Base-by-base conservation (phyloP, 2,797 vertebrate species). In the Notoglanidium macrostoma region DNA sequence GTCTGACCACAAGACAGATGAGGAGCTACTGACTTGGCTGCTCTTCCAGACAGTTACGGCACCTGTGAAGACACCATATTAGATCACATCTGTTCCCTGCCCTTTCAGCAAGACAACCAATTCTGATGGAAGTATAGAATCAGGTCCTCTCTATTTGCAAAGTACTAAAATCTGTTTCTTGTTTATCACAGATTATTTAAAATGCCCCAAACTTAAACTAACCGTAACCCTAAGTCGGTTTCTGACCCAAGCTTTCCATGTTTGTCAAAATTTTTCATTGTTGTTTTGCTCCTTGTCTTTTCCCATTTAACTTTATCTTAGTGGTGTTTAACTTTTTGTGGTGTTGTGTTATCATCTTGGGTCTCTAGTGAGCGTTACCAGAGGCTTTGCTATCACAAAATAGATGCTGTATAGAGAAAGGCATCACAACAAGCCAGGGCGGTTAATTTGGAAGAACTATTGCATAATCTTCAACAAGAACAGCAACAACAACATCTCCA, bases 81-180 rank as follows among this genome's bases (percentile, higher is more conserved):
- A 89, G 89, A 87, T 67, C 57, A 84, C 86, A 89, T 92, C 93
- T 23, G 90, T 51, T 63, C 19, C 15, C 8, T 87, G 59, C 88
- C 65, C 83, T 91, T 85, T 57, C 32, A 70, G 74, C 73, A 49
- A 94, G 94, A 95, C 94, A 94, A 92, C 89, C 88, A 92, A 91
- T 91, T 83, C 92, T 93, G 91, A 91, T 88, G 85, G 91, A 94
- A 92, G 93, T 92, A 90, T 89, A 83, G 35, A 83, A 85, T 95
- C 94, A 93, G 91, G 70, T 23, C 87, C 55, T 17, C 9, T 55
- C 29, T 10, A 76, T 49, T 15, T 23, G 15, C 51, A 49, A 49
- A 10, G 49, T 49, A n/a, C 26, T 51, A n/a, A 76, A 76, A 54
- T 17, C 46, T n/a, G 8, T 14, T 2, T 9, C 23, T 46, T 15